Evolutionary conservation across 2,797 vertebrate species (phyloP).

Genomic region (Pantherophis vulpinus): DNA sequence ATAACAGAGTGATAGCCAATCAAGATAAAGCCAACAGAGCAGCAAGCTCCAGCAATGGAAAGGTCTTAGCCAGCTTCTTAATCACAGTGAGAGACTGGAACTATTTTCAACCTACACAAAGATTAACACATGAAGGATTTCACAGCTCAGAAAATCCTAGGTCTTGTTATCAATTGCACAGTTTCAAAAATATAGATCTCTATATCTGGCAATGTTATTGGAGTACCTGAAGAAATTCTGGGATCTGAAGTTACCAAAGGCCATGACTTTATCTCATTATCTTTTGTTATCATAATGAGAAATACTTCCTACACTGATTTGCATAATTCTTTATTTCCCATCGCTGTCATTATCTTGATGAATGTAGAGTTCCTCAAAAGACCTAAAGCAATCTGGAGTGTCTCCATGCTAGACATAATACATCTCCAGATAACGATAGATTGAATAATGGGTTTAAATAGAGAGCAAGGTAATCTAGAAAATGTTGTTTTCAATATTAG

Average conservation of each 20-base stretch:
- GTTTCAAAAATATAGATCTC: neutral
- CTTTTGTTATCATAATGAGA: conserved; percentile 17
- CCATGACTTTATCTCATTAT: conserved; percentile 8
- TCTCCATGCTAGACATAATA: conserved; percentile 8
- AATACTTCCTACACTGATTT: neutral
- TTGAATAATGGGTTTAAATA: conserved; percentile 1
- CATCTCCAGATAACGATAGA: neutral
- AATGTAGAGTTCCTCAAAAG: conserved; percentile 31
- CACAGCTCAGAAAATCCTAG: neutral
- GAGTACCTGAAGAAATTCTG: neutral
- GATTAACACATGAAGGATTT: neutral
- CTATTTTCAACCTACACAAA: neutral
- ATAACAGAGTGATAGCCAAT: neutral
- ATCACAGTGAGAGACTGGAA: neutral
- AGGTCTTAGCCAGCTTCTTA: neutral
- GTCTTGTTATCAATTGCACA: neutral
- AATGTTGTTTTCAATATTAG: neutral
- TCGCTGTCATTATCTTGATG: conserved; percentile 42
- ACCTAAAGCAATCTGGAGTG: conserved; percentile 21
- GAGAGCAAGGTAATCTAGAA: neutral
- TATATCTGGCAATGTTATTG: neutral
- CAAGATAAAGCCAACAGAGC: neutral
- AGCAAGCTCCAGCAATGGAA: neutral
- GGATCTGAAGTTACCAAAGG: conserved; percentile 17
- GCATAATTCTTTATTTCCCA: neutral